phyloP scores from a whole-genome alignment of 2,113 vertebrate species.

The Nothocercus julius region DNA sequence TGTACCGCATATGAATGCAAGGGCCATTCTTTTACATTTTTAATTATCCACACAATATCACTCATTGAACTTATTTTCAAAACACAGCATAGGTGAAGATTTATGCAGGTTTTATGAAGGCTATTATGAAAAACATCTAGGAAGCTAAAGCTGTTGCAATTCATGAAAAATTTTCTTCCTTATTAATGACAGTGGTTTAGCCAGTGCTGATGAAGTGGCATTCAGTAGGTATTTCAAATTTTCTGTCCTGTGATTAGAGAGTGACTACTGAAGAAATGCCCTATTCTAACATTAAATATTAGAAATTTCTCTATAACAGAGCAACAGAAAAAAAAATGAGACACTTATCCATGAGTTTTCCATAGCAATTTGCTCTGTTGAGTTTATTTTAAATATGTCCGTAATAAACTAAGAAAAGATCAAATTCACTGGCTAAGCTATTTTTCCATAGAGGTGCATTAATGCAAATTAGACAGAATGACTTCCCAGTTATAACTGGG shows the following conservation, averaged over 20 bases:
- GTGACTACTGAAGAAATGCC: background rate
- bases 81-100: background rate
- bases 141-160: background rate
- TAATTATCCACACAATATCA: background rate
- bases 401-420: slow-evolving; percentile 45
- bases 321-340: background rate
- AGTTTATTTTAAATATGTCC: slow-evolving; percentile 49
- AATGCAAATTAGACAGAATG: slow-evolving; percentile 81
- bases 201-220: background rate
- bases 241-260: background rate
- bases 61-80: background rate
- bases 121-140: background rate
- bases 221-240: background rate
- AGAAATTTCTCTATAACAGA: background rate
- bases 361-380: slow-evolving; percentile 4
- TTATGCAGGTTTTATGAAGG: slow-evolving; percentile 9
- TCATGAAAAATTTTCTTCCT: background rate
- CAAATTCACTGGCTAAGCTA: slow-evolving; percentile 57
- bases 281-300: background rate
- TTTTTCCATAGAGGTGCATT: slow-evolving; percentile 76
- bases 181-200: background rate
- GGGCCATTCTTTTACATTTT: background rate
- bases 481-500: slow-evolving; percentile 83
- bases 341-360: slow-evolving; percentile 27
- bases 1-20: background rate